These are phyloP conservation scores for Psittacula derbiana DNA, from an alignment of 2,797 vertebrate genomes.

Conservation along the genomic window DNA sequence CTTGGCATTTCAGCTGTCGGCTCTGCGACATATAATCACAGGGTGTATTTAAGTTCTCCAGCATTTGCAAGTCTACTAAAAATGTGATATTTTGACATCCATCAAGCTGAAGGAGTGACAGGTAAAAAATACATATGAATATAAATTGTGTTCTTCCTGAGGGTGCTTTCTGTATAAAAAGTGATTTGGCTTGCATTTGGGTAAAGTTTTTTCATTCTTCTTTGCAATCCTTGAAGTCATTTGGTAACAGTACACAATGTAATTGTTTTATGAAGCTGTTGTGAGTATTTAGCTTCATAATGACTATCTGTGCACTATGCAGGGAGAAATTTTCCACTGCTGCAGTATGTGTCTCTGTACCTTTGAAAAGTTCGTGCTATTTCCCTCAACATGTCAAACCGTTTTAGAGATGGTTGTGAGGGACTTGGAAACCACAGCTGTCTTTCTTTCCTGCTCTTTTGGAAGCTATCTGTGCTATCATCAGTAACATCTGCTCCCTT, in stretches of 20 bases:
- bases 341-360: not conserved
- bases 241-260: not conserved
- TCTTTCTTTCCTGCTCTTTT: not conserved
- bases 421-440: not conserved
- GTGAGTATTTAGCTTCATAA: slow-evolving; percentile 1
- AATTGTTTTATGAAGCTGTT: slow-evolving; percentile 42
- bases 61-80: slow-evolving; percentile 55
- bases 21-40: slow-evolving; percentile 49
- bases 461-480: not conserved
- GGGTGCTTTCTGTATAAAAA: slow-evolving; percentile 34
- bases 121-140: slow-evolving; percentile 45
- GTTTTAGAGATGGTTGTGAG: not conserved
- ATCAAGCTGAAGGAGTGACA: slow-evolving; percentile 57
- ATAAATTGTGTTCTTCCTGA: slow-evolving; percentile 30
- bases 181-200: slow-evolving; percentile 13
- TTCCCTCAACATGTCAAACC: not conserved
- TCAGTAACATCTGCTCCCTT: not conserved
- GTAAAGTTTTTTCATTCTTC: not conserved
- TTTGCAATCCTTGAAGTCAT: not conserved
- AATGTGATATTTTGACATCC: slow-evolving; percentile 46
- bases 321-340: not conserved
- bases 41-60: slow-evolving; percentile 45
- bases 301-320: not conserved
- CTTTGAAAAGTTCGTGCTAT: not conserved
- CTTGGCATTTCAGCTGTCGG: slow-evolving; percentile 40